Evolutionary conservation across 2,888 invertebrate genomes (phyloP), one percentile per base, ranked within the genome.

Genomic region (Drosophila siamana): DNA sequence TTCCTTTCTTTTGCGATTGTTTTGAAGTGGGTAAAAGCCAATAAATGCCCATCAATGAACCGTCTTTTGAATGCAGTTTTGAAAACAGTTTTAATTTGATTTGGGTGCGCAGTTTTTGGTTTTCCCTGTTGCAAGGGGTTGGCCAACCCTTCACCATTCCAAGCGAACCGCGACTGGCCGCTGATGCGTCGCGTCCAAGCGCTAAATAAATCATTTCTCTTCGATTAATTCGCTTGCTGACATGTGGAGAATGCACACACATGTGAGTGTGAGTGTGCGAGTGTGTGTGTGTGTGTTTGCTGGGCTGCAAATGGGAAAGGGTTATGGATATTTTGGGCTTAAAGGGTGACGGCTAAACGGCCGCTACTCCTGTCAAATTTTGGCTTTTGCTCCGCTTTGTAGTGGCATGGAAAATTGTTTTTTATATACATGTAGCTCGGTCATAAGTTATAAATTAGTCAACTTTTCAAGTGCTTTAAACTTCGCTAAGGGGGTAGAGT

Each of bases 151-250:
- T 81, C 59, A n/a, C n/a, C n/a, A 11, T 82, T 81, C 59, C 55
- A 40, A 47, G 50, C 47, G 65, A 52, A 48, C 51, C 54, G 56
- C 43, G 40, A 68, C 69, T 57, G 86, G 74, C 83, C 90, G 80
- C 78, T 80, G 84, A 86, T 79, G 88, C 86, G 78, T 82, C 48
- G 52, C 78, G 74, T 74, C 82, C 79, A 69, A 84, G 86, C 81
- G 88, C 80, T 88, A 89, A 91, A 92, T 92, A 92, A 92, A 92
- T 92, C 92, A 92, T 92, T 92, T 92, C 92, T 92, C 90, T 91
- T 90, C 92, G 92, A 92, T 92, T 92, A 91, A 92, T 92, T 92
- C 91, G 88, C 90, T 91, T 91, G 91, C 91, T 91, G 92, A 92
- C 92, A 91, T 92, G 91, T 91, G 89, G 74, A 75, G 75, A 70